Evolutionary conservation across 2,888 invertebrate species (phyloP).

Genomic region (Theretra japonica): DNA sequence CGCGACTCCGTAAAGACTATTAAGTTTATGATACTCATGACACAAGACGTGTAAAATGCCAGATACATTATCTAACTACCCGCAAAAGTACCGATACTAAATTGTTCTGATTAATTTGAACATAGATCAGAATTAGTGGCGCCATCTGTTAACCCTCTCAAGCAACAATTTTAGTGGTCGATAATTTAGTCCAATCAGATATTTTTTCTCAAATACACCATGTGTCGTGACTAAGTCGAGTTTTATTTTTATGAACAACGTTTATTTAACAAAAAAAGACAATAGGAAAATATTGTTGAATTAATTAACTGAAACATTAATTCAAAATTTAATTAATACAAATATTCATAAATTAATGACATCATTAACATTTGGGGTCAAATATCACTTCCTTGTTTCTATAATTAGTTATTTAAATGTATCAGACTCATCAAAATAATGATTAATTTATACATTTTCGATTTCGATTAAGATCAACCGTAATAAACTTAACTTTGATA

Average conservation of each 20-base stretch:
- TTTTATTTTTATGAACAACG: not conserved
- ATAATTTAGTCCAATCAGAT: no score
- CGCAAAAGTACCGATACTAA: no score
- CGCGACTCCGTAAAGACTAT: no score
- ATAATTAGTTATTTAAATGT: constrained; percentile 20
- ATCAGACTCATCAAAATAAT: not conserved
- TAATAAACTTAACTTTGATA: not conserved
- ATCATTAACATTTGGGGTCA: constrained; percentile 5
- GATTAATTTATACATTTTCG: not conserved
- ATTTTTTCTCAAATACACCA: no score
- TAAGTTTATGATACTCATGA: no score
- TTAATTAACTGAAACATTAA: not conserved
- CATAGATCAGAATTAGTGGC: not conserved
- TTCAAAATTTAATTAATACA: not conserved
- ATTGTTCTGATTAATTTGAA: no score
- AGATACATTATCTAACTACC: no score
- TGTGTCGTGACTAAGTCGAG: no score
- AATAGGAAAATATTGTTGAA: not conserved
- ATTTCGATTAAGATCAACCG: not conserved
- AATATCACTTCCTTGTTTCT: constrained; percentile 2
- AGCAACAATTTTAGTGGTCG: not conserved
- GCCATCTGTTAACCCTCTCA: not conserved
- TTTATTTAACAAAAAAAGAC: not conserved
- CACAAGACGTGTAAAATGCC: no score
- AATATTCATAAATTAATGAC: constrained; percentile 12